These are phyloP conservation scores for Pseudocheirus occidentalis DNA, from an alignment of 2,797 vertebrate genomes.

Conservation along the genomic window DNA sequence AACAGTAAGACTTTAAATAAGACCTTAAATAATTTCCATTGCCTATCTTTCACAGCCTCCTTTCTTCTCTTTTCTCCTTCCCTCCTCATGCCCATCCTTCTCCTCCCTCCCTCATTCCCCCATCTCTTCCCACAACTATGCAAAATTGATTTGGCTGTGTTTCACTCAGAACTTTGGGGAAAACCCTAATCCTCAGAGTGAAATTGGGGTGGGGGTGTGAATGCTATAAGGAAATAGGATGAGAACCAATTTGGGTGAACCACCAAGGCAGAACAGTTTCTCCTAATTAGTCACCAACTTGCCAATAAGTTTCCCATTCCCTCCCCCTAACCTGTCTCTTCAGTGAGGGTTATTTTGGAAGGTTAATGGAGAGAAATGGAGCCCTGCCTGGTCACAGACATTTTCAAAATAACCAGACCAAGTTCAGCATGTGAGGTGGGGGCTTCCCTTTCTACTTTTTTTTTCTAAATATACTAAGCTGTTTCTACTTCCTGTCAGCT, in stretches of 20 bases:
- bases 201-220: slow-evolving; percentile 63
- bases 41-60: background rate
- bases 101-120: background rate
- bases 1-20: background rate
- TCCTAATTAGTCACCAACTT: slow-evolving; percentile 63
- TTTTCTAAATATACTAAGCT: slow-evolving; percentile 51
- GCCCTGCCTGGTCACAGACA: background rate
- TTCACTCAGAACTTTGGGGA: slow-evolving; percentile 52
- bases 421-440: slow-evolving; percentile 49
- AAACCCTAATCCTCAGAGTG: slow-evolving; percentile 71
- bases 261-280: slow-evolving; percentile 40
- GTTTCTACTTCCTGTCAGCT: slow-evolving; percentile 56
- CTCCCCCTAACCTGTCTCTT: background rate
- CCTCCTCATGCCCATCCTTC: background rate
- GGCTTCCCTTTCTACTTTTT: slow-evolving; percentile 47
- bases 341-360: background rate
- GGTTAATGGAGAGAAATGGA: background rate
- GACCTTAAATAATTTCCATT: background rate
- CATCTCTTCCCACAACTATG: slow-evolving; percentile 26
- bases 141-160: slow-evolving; percentile 33
- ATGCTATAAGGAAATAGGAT: slow-evolving; percentile 58
- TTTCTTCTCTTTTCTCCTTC: background rate
- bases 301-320: slow-evolving; percentile 7
- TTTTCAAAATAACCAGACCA: slow-evolving; percentile 49
- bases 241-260: slow-evolving; percentile 63